Base-by-base conservation (phyloP, 2,113 vertebrate genomes). In the Salvator merianae region DNA sequence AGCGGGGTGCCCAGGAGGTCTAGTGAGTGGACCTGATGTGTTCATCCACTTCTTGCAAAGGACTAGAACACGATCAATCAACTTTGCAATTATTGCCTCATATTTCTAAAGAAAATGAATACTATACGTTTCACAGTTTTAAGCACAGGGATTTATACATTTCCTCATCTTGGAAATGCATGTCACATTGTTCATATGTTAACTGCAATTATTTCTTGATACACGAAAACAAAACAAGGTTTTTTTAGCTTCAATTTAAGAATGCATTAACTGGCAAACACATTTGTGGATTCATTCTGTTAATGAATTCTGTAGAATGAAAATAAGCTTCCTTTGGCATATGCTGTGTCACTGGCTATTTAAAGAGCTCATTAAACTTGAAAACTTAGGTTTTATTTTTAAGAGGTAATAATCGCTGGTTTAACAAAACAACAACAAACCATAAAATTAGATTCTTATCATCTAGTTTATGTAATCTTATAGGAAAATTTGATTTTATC, bases 331-430 rank as follows among this genome's bases (percentile, higher is more conserved):
- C 55, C 70, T 72, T 72, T 82, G 28, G 40, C 38, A 62, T 70
- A 62, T 69, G 22, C 28, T 81, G 30, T 77, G 65, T 43, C 72
- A 70, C 18, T 43, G 79, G 62, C 50, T 81, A 62, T 81, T 81
- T 84, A 84, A 84, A 87, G 88, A 82, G 65, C 53, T 88, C 84
- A 83, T 12, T 69, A 38, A 62, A 55, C 83, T 40, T 36, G 63
- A 30, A n/a, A 28, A n/a, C 40, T 1, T 1, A 32, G 8, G 77
- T 84, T 38, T 0, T 1, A 0, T 81, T 91, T 79, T 85, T 4
- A 86, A 84, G 87, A 40, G 3, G 79, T 38, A 28, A 20, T 82
- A 77, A 22, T 43, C 10, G 84, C 53, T 71, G 68, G 47, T 77
- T 77, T 82, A 53, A 88, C 76, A 81, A 43, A 86, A 0, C 18